Conservation (phyloP, 2,888 invertebrate genomes). For the Xestia sexstrigata region DNA sequence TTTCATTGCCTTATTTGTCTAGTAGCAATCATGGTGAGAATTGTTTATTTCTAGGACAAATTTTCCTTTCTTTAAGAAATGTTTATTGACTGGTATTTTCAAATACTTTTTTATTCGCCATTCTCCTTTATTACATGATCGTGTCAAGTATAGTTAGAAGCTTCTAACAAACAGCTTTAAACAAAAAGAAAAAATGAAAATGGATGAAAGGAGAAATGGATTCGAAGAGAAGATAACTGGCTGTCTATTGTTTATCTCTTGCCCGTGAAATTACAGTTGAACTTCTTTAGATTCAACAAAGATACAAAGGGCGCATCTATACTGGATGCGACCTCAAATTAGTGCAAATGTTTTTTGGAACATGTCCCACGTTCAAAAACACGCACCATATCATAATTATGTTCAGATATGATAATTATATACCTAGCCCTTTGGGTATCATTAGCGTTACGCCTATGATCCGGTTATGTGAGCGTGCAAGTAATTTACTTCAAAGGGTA, state of each 20-base stretch:
- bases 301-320: neutral
- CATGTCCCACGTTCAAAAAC: neutral
- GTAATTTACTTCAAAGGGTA: slow-evolving; percentile 38
- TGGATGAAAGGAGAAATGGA: neutral
- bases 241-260: neutral
- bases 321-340: neutral
- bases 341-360: neutral
- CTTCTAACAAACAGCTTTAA: neutral
- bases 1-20: slow-evolving; percentile 20
- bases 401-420: slow-evolving; percentile 5
- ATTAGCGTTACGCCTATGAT: slow-evolving; percentile 38
- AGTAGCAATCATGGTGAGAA: neutral
- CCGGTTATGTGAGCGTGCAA: slow-evolving; percentile 28
- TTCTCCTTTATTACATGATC: neutral
- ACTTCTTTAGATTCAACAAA: neutral
- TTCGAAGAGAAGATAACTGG: neutral
- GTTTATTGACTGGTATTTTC: neutral
- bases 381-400: slow-evolving; percentile 19
- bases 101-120: too few relatives aligned
- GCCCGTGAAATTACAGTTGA: neutral
- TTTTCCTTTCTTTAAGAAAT: neutral
- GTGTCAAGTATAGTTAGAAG: neutral
- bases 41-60: neutral
- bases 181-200: too few relatives aligned
- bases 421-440: slow-evolving; percentile 22